These are phyloP conservation scores for Macrosiphum euphorbiae DNA, from an alignment of 2,888 invertebrate genomes.

Conservation along the genomic window DNA sequence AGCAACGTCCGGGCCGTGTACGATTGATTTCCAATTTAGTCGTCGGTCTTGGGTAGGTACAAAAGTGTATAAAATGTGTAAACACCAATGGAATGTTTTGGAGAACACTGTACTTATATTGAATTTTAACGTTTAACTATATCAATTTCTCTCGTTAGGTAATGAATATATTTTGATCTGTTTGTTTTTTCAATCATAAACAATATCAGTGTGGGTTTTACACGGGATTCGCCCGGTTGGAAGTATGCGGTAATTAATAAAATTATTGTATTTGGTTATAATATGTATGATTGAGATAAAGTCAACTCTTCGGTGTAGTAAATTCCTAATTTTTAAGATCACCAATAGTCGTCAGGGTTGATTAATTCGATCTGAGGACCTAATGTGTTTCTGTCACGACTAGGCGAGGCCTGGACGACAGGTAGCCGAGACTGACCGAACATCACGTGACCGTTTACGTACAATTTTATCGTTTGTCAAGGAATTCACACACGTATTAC, in stretches of 20 bases:
- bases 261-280: neutral
- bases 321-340: neutral
- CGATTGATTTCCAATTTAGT: neutral
- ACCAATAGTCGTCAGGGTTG: neutral
- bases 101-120: neutral
- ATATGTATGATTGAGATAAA: neutral
- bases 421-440: neutral
- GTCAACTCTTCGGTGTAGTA: neutral
- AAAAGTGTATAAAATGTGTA: neutral
- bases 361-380: neutral
- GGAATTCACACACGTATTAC: neutral
- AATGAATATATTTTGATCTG: no score
- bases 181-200: no score
- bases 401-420: no score
- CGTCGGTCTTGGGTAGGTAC: neutral
- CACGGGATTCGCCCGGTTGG: neutral
- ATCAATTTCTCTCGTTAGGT: neutral
- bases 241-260: neutral
- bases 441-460: neutral
- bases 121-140: neutral
- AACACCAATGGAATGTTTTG: neutral
- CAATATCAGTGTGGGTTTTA: no score
- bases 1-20: no score
- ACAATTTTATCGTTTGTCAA: neutral
- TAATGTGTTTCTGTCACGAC: neutral